Conservation (phyloP, 2,888 invertebrate genomes). For the Ormia ochracea region DNA sequence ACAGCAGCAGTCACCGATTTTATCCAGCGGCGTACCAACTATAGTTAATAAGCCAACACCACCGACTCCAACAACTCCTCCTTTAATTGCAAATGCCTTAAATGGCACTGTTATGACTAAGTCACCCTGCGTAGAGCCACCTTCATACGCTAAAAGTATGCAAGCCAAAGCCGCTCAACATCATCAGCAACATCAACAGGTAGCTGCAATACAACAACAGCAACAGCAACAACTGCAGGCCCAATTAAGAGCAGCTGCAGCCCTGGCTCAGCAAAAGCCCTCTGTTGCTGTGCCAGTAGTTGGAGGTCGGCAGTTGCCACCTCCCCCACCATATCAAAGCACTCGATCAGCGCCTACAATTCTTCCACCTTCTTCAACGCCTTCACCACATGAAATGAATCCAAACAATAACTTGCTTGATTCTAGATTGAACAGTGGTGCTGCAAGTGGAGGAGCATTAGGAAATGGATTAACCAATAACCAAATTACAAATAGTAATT, state of each 20-base stretch:
- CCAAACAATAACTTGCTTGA: conserved; percentile 63
- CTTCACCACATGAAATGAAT: conserved; percentile 64
- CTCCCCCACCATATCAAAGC: conserved; percentile 83
- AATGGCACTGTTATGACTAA: conserved; percentile 74
- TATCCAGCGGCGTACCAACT: conserved; percentile 74
- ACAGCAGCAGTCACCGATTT: conserved; percentile 78
- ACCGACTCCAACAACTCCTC: conserved; percentile 78
- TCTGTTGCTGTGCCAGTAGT: conserved; percentile 62
- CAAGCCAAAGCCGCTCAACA: conserved; percentile 80
- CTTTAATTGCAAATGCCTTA: conserved; percentile 79
- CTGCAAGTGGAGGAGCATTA: conserved; percentile 31
- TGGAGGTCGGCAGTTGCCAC: conserved; percentile 80
- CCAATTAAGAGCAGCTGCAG: conserved; percentile 61
- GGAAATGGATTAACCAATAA: conserved; percentile 68
- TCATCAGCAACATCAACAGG: conserved; percentile 71
- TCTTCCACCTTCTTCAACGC: conserved; percentile 62
- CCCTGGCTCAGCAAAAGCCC: conserved; percentile 67
- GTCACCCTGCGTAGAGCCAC: conserved; percentile 90
- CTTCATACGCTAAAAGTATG: conserved; percentile 94
- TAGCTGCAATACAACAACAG: conserved; percentile 62
- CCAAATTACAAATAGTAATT: conserved; percentile 75
- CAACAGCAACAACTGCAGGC: conserved; percentile 68
- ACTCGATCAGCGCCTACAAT: conserved; percentile 64
- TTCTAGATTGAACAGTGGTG: conserved; percentile 54
- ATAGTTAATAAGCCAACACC: conserved; percentile 78